phyloP scores from a whole-genome alignment of 2,113 vertebrate species.

The Amazona vittata region DNA sequence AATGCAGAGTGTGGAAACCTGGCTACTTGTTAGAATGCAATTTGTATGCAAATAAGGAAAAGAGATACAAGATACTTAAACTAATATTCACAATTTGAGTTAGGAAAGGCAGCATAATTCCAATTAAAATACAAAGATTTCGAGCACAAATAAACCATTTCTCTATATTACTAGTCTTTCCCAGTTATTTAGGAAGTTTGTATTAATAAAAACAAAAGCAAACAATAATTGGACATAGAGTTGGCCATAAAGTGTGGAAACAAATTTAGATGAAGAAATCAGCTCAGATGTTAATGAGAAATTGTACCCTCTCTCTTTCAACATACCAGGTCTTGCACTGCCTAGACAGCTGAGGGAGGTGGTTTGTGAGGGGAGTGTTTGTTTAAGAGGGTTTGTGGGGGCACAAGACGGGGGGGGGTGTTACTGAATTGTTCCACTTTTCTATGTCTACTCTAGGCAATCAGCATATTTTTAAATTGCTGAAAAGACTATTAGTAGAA shows the following conservation, averaged over 20 bases:
- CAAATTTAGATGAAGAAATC: neutral
- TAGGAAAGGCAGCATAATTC: neutral
- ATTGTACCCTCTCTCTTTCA: neutral
- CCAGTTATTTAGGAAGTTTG: neutral
- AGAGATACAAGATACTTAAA: neutral
- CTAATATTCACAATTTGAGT: neutral
- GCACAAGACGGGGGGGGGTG: neutral
- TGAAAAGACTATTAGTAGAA: neutral
- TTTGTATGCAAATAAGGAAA: constrained; percentile 10
- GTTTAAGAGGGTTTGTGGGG: neutral
- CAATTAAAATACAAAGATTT: neutral
- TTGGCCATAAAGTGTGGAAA: neutral
- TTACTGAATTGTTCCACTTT: neutral
- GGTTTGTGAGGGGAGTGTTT: neutral
- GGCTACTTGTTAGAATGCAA: neutral
- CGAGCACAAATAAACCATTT: neutral
- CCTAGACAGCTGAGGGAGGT: neutral
- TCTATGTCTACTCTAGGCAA: neutral
- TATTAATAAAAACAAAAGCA: neutral
- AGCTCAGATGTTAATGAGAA: neutral
- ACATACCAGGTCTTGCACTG: neutral
- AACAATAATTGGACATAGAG: neutral
- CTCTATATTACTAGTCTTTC: neutral
- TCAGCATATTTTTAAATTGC: neutral
- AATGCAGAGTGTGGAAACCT: neutral